Percentiles rank a stretch among this genome's conserved stretches.
These are phyloP conservation scores for Zygothrica quintamaculata DNA, from an alignment of 2,888 invertebrate species.

Conservation along the genomic window DNA sequence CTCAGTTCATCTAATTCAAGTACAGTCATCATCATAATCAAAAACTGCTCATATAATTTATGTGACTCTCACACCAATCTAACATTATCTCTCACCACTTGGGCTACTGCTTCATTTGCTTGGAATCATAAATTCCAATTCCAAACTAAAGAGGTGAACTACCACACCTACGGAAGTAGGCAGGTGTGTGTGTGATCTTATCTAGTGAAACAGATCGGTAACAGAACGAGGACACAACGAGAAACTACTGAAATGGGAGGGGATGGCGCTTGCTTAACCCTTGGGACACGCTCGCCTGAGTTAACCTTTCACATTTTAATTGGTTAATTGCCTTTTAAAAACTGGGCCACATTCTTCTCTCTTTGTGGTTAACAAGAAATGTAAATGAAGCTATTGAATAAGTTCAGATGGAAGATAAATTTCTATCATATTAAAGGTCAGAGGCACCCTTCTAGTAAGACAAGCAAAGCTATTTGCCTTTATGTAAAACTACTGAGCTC, in stretches of 20 bases:
- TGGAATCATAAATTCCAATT: conserved; percentile 62
- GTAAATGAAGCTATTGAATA: conserved; percentile 61
- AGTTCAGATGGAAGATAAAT: conserved; percentile 21
- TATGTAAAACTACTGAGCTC: too few species aligned
- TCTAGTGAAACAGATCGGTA: conserved; percentile 41
- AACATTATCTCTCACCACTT: conserved; percentile 48
- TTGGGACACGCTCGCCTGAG: conserved; percentile 26
- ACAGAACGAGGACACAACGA: conserved; percentile 47
- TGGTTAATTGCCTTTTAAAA: conserved; percentile 71
- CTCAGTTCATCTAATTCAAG: conserved; percentile 16
- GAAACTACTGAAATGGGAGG: neutral
- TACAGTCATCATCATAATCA: conserved; percentile 28
- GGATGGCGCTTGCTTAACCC: conserved; percentile 43
- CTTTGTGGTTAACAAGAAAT: conserved; percentile 51
- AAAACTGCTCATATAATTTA: conserved; percentile 44
- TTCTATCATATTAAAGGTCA: conserved; percentile 5
- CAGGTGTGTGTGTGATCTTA: conserved; percentile 50
- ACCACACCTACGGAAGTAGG: conserved; percentile 19
- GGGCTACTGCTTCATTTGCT: conserved; percentile 46
- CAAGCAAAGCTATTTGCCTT: too few species aligned
- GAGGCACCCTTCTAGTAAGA: neutral
- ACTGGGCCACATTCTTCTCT: conserved; percentile 21
- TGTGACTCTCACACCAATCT: conserved; percentile 55
- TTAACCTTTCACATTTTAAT: conserved; percentile 67
- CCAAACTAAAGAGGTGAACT: conserved; percentile 36